phyloP scores from a whole-genome alignment of 1,140 invertebrate genomes.

The Drosophila tropicalis region DNA sequence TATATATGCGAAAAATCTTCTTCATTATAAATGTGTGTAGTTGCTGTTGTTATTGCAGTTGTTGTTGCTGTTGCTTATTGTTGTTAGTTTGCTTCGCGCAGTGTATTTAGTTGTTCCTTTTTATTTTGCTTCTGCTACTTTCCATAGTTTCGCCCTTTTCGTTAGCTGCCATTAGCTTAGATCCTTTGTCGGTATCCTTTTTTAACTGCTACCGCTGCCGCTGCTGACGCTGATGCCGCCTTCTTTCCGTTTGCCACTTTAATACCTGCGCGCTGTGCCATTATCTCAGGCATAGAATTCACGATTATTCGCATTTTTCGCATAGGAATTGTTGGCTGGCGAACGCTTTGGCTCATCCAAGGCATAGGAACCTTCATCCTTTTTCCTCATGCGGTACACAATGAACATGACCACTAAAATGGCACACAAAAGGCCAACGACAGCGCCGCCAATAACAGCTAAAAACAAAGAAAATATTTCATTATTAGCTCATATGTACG shows the following conservation, averaged over 20 bases:
- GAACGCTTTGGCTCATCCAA: slow-evolving; percentile 98
- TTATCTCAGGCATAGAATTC: slow-evolving; percentile 97
- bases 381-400: slow-evolving; percentile 99
- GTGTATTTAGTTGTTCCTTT: slow-evolving; percentile 62
- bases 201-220: not conserved
- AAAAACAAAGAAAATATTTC: slow-evolving; percentile 44
- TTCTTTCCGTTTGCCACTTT: not conserved
- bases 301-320: slow-evolving; percentile 93
- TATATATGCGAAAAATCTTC: slow-evolving; percentile 43
- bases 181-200: slow-evolving; percentile 35
- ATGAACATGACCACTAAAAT: slow-evolving; percentile 99
- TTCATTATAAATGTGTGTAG: slow-evolving; percentile 49
- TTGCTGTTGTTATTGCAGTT: slow-evolving; percentile 33
- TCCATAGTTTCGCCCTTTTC: not conserved
- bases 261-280: slow-evolving; percentile 74
- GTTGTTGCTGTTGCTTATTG: slow-evolving; percentile 42
- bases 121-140: not conserved
- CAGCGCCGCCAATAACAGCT: slow-evolving; percentile 99
- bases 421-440: slow-evolving; percentile 97
- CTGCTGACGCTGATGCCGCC: slow-evolving; percentile 5
- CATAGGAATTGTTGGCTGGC: slow-evolving; percentile 94
- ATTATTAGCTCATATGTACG: not conserved
- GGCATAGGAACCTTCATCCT: slow-evolving; percentile 99
- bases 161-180: not conserved
- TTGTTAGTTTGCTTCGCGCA: slow-evolving; percentile 58